A percentile compares a stretch with the other conserved stretches of the same genome.
phyloP scores from a whole-genome alignment of 2,888 invertebrate genomes.

The Nemotelus pantherinus region DNA sequence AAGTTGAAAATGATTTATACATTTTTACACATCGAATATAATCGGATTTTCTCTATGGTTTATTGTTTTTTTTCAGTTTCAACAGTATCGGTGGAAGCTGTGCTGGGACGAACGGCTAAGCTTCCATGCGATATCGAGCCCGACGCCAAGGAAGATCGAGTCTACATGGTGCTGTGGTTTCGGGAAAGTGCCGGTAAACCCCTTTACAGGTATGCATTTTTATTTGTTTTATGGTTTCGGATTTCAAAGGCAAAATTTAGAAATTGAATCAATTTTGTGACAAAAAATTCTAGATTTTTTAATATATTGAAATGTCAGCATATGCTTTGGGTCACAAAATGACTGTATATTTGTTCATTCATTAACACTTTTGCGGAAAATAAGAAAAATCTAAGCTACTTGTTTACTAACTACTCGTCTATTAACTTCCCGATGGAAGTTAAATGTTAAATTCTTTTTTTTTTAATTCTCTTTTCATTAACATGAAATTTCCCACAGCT shows the following conservation, averaged over 20 bases:
- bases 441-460: no score
- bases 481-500: no score
- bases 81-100: constrained; percentile 81
- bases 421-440: no score
- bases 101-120: constrained; percentile 83
- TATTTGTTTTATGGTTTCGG: neutral
- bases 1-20: constrained; percentile 7
- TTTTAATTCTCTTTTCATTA: no score
- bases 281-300: neutral
- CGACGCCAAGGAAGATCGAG: constrained; percentile 81
- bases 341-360: no score
- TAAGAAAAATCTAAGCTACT: no score
- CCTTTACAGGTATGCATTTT: constrained; percentile 79
- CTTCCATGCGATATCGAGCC: constrained; percentile 91
- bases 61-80: constrained; percentile 68
- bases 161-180: constrained; percentile 94
- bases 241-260: neutral
- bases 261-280: neutral
- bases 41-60: constrained; percentile 30
- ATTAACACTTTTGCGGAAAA: no score
- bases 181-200: constrained; percentile 87
- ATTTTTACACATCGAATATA: constrained; percentile 30
- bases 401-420: no score
- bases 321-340: no score
- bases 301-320: no score